phyloP scores from a whole-genome alignment of 2,888 invertebrate genomes.

The Caenorhabditis angaria region DNA sequence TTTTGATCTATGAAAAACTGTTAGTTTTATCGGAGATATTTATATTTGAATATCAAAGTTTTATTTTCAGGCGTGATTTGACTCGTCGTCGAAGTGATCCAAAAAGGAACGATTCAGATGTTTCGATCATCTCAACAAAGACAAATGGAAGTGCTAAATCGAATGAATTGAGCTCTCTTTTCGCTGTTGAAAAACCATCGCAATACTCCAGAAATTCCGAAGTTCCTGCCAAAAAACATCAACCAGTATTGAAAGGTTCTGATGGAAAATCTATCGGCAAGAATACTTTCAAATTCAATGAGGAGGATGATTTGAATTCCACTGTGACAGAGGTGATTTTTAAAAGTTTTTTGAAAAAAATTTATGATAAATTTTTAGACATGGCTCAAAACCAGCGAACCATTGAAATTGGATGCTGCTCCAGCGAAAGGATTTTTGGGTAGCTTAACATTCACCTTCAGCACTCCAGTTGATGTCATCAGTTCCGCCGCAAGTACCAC shows the following conservation, averaged over 20 bases:
- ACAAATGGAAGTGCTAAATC: not conserved
- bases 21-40: not conserved
- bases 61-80: constrained; percentile 28
- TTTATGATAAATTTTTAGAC: constrained; percentile 6
- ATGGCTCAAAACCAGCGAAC: constrained; percentile 12
- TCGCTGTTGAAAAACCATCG: constrained; percentile 18
- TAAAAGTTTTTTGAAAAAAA: not conserved
- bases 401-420: constrained; percentile 15
- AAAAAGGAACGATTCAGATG: constrained; percentile 5
- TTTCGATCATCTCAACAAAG: not conserved
- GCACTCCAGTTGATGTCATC: constrained; percentile 23
- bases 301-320: constrained; percentile 17
- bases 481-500: not conserved
- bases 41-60: not conserved
- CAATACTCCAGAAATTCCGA: constrained; percentile 4
- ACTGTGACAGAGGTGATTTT: constrained; percentile 12
- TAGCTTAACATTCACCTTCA: constrained; percentile 30
- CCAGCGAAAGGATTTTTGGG: constrained; percentile 31
- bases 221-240: constrained; percentile 2
- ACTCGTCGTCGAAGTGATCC: constrained; percentile 29
- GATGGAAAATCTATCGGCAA: constrained; percentile 34
- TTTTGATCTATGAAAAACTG: too few relatives aligned
- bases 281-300: constrained; percentile 35
- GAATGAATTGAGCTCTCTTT: constrained; percentile 19
- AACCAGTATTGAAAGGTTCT: constrained; percentile 16